Evolutionary conservation across 2,113 vertebrate genomes (phyloP), one percentile per base, ranked within the genome.

Genomic region (Pholis gunnellus): DNA sequence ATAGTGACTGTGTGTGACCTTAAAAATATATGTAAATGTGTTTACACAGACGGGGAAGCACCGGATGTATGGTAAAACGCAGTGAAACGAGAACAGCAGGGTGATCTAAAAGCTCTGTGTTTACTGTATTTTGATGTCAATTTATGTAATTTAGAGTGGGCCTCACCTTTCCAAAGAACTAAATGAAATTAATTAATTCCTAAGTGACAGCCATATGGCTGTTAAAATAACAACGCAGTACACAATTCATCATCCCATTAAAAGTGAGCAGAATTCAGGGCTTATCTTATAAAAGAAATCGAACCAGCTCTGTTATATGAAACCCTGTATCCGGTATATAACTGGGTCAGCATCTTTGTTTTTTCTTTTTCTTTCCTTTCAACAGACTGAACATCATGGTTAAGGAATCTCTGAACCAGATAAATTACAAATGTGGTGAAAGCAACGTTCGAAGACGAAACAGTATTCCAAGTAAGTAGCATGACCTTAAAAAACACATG

Each of bases 221-320:
- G 65, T 40, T 79, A 71, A 76, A 89, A 86, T 54, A 81, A 84
- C 63, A 81, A 52, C 44, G 13, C 15, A 31, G 25, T 9, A 44
- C 29, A 56, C 72, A 69, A 88, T 88, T 84, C 63, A 86, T 91
- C 79, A 85, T 90, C 52, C 54, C 29, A 88, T 87, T 90, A 84
- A 86, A 69, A 65, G 72, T 77, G 42, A 68, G 68, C 44, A 57
- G 65, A 73, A 78, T 68, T 64, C 50, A 42, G 29, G 31, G 13
- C 71, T 86, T 72, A 70, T 75, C 68, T 57, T 50, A 64, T 56
- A 13, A 42, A 22, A 38, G 1, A 10, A 40, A 81, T 82, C 20
- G 64, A 22, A 9, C 29, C 44, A 36, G 25, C 69, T 20, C 50
- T 42, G 40, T 54, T 75, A 29, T 31, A 59, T 65, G 4, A 75